Evolutionary conservation across 2,797 vertebrate genomes (phyloP), one percentile per base, ranked within the genome.

Genomic region (Borostomias antarcticus): DNA sequence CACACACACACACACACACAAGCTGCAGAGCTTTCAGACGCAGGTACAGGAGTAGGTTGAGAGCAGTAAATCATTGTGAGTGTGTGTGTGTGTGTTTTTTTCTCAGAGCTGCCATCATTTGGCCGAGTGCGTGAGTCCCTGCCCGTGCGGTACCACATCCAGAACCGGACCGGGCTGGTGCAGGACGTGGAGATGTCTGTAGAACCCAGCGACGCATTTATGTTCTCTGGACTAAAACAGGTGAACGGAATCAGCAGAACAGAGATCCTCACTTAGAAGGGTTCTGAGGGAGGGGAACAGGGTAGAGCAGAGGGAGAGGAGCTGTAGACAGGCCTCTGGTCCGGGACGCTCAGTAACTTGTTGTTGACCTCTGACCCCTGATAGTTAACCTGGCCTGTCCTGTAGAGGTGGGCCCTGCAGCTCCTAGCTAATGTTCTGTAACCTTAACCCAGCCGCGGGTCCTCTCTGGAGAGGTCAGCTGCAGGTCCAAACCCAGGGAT

Each of bases 201-300:
- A 63, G 97, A 98, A 66, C 96, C 98, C 23, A 99, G 96, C 0
- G 98, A 99, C 40, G 96, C 98, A 60, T 99, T 99, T 90, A 99
- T 99, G 98, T 99, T 99, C 87, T 99, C 97, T 57, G 98, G 98
- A 72, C 96, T 98, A 68, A 99, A 99, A 77, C 96, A 98, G 96
- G 98, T 98, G 68, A 6, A 19, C 45, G n/a, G 4, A 57, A 11
- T n/a, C n/a, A n/a, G n/a, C n/a, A n/a, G n/a, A n/a, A n/a, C n/a
- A n/a, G n/a, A n/a, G n/a, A n/a, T n/a, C n/a, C n/a, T n/a, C n/a
- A n/a, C n/a, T n/a, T n/a, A n/a, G n/a, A n/a, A n/a, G n/a, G n/a
- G n/a, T n/a, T n/a, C n/a, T n/a, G n/a, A n/a, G n/a, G n/a, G n/a
- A 17, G 40, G 15, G n/a, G 4, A 45, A 17, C 40, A n/a, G n/a